Evolutionary conservation across 2,113 vertebrate genomes (phyloP), one percentile per base, ranked within the genome.

Genomic region (Canis aureus): DNA sequence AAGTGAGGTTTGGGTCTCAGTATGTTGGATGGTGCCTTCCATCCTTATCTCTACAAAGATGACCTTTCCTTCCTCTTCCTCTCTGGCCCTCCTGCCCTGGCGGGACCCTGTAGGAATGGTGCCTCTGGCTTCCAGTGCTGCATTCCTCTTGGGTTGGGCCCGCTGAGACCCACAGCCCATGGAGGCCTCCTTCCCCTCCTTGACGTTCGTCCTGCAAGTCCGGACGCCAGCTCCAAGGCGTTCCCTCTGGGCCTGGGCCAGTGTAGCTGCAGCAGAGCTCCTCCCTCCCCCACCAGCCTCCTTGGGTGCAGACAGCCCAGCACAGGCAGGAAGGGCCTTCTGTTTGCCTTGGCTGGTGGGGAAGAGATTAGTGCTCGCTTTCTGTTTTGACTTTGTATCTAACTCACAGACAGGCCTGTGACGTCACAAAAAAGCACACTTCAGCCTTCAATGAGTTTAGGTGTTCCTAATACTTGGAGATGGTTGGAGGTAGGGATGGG

Each of bases 341-440:
- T 51, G 80, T 76, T 98, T 98, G 92, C 51, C 74, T 94, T 94
- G 95, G 97, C 94, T 96, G 85, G n/a, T 11, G 32, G 97, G 96
- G 95, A 96, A 97, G 96, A 97, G 94, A 98, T 97, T 87, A 66
- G n/a, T 88, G 62, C 86, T 64, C 19, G 20, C 89, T 59, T 96
- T 97, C 87, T 95, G 76, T 94, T 98, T 96, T 94, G 94, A 96
- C 93, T 93, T 97, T 74, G 0, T 89, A 55, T 66, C 86, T 97
- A 23, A 86, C 74, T 90, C n/a, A 32, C 38, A 90, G 66, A 69
- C 84, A 86, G 86, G 35, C 51, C 62, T 57, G 19, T 73, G 88
- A 87, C n/a, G 62, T 96, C 49, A 25, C 17, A 66, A 76, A 82
- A 85, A 76, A 95, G 88, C n/a, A 76, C 92, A 38, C 74, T 94